Evolutionary conservation across 2,113 vertebrate species (phyloP), one percentile per base, ranked within the genome.

Genomic region (Platycercus adscitus): DNA sequence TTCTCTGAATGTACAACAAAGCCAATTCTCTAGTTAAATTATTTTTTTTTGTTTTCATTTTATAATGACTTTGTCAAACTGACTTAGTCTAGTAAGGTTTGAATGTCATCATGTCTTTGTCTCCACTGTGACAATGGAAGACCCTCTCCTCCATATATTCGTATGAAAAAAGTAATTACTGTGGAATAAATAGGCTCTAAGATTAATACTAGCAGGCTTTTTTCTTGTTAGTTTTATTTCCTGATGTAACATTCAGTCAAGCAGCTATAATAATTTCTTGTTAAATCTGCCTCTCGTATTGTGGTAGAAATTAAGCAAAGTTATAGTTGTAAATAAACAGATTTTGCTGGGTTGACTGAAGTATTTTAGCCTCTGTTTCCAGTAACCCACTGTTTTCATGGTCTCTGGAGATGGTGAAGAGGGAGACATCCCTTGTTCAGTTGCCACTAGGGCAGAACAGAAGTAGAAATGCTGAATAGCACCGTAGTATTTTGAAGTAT

Each of bases 101-200:
- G 28, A 63, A 79, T 69, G 33, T 73, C 53, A 18, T 35, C 17
- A 24, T 25, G 18, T 70, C 53, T 58, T 41, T 58, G 17, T 52
- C 11, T 82, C 35, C 41, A 19, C 29, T 63, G 28, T 79, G 26
- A 17, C 23, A 49, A 3, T 29, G 33, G 7, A 60, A 13, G 43
- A 35, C 6, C 0, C 25, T 47, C 25, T 4, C 3, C 1, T 6
- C 2, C 8, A 6, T 50, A 17, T 73, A 4, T 78, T 63, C 5
- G 33, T 20, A 13, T 31, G 28, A 24, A 25, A 65, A 43, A 63
- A 43, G 13, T 3, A 49, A 3, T 13, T 28, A 43, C 9, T 65
- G 12, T 88, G 19, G 37, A 69, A 17, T n/a, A 71, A 77, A 11
- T 37, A n/a, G 24, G 25, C 25, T 39, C 11, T 14, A 39, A 55